These are phyloP conservation scores for Pongo abelii DNA, from an alignment of 2,113 vertebrate species.

Conservation along the genomic window DNA sequence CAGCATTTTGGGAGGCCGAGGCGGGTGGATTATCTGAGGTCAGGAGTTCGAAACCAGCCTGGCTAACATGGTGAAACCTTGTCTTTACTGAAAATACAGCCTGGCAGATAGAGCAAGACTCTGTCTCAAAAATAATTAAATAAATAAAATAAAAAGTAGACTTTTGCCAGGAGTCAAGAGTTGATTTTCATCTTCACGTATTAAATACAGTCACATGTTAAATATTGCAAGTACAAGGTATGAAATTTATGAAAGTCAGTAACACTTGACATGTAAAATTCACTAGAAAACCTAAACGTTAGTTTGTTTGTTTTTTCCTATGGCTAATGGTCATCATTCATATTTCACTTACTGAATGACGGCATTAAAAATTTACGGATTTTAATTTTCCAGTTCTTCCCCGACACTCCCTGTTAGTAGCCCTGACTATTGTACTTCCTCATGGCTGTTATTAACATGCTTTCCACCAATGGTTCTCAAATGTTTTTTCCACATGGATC, in stretches of 20 bases:
- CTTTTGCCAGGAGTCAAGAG: background rate
- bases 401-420: background rate
- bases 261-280: background rate
- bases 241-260: background rate
- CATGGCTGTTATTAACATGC: no score
- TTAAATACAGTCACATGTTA: background rate
- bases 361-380: background rate
- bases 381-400: background rate
- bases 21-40: rapidly evolving
- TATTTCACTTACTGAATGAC: background rate
- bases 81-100: no score
- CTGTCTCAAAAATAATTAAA: background rate
- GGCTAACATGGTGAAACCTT: no score
- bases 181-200: background rate
- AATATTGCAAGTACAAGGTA: background rate
- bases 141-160: background rate
- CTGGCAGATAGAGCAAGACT: no score
- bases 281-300: background rate
- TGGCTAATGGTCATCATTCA: background rate
- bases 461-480: background rate
- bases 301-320: background rate
- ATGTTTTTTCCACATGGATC: background rate
- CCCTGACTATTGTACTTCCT: background rate
- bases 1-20: no score
- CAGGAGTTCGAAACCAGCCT: no score